Evolutionary conservation across 2,797 vertebrate genomes (phyloP).

Genomic region (Eremophila alpestris): DNA sequence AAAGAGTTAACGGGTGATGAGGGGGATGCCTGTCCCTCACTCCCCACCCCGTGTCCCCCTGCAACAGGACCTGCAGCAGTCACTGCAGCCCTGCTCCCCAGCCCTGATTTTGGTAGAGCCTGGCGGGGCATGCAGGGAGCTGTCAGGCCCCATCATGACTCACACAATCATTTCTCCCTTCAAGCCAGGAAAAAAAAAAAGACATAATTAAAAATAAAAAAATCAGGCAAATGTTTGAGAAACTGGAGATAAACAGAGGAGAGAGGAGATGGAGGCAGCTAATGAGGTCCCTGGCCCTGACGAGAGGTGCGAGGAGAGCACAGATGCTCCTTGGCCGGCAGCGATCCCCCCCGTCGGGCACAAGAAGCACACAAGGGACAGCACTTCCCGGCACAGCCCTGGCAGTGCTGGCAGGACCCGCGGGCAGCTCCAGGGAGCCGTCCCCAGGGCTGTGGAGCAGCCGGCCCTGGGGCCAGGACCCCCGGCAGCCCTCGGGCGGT

Average conservation of each 20-base stretch:
- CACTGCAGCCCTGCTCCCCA: background rate
- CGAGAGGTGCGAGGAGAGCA: background rate
- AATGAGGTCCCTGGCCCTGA: background rate
- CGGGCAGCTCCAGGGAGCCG: accelerated
- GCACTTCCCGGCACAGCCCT: background rate
- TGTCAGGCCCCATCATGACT: constrained; percentile 31
- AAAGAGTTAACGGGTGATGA: background rate
- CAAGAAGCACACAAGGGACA: background rate
- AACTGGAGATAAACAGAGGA: background rate
- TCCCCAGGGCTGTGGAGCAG: background rate
- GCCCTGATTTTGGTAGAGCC: background rate
- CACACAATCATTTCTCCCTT: background rate
- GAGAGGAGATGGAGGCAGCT: background rate
- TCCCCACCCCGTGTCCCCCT: accelerated
- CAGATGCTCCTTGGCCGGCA: background rate
- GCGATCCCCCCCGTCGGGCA: background rate
- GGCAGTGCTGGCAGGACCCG: background rate
- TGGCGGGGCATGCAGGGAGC: background rate
- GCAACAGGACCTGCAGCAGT: background rate
- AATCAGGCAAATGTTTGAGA: background rate
- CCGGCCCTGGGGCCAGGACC: background rate
- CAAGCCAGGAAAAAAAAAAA: background rate
- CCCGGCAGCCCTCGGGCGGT: background rate
- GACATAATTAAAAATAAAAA: background rate
- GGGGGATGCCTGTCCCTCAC: too few species aligned